phyloP scores from a whole-genome alignment of 2,888 invertebrate genomes.

The Peribatodes rhomboidaria region DNA sequence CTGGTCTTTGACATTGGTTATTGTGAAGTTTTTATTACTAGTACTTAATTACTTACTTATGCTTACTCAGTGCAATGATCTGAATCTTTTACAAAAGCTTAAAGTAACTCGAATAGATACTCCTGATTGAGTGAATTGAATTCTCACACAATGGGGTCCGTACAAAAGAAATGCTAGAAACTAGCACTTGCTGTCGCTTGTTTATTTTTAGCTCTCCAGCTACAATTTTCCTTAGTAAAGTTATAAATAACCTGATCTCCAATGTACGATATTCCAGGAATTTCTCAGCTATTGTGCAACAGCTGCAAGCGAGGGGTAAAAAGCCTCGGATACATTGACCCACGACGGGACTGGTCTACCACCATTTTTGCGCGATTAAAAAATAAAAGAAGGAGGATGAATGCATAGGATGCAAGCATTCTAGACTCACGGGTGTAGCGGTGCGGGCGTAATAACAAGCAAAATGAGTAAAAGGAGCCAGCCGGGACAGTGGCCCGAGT shows the following conservation, averaged over 20 bases:
- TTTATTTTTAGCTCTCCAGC: slow-evolving; percentile 37
- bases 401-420: slow-evolving; percentile 73
- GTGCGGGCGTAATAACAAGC: slow-evolving; percentile 39
- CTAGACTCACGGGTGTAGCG: slow-evolving; percentile 69
- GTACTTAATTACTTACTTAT: neutral
- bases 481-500: slow-evolving; percentile 74
- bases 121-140: neutral
- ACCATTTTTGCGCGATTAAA: slow-evolving; percentile 78
- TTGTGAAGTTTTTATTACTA: neutral
- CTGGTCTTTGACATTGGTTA: slow-evolving; percentile 48
- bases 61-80: slow-evolving; percentile 6
- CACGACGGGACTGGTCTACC: slow-evolving; percentile 71
- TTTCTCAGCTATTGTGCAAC: slow-evolving; percentile 83
- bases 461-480: slow-evolving; percentile 69
- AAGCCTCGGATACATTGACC: slow-evolving; percentile 81
- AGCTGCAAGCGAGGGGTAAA: slow-evolving; percentile 77
- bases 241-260: slow-evolving; percentile 62
- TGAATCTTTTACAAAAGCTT: slow-evolving; percentile 6
- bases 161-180: neutral
- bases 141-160: neutral
- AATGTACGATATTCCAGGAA: slow-evolving; percentile 70
- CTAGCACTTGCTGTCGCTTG: neutral
- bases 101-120: neutral
- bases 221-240: slow-evolving; percentile 33
- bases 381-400: slow-evolving; percentile 80